A percentile compares a stretch with the other conserved stretches of the same genome.
Conservation (phyloP, 2,797 vertebrate species). For the Rousettus madagascariensis region DNA sequence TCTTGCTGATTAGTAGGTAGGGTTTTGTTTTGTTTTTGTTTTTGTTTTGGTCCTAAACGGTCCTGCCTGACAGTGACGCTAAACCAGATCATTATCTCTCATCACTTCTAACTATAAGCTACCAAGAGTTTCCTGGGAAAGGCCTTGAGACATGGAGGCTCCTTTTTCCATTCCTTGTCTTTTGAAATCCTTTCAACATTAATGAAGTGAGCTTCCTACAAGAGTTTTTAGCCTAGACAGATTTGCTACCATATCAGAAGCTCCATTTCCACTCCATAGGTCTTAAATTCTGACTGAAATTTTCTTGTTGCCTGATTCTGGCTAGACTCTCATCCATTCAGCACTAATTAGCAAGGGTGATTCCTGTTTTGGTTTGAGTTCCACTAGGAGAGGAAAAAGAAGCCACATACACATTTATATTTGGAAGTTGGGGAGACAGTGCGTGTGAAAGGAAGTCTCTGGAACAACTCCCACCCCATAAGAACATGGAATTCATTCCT, state of each 20-base stretch:
- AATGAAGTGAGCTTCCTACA: background rate
- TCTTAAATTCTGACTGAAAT: background rate
- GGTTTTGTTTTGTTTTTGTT: background rate
- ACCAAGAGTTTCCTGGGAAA: slow-evolving; percentile 19
- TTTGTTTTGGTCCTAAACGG: background rate
- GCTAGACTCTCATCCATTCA: background rate
- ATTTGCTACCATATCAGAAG: background rate
- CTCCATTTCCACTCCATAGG: background rate
- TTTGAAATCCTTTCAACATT: background rate
- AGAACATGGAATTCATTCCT: background rate
- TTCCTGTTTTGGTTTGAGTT: slow-evolving; percentile 32
- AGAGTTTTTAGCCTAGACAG: slow-evolving; percentile 14
- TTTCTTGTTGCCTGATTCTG: slow-evolving; percentile 21
- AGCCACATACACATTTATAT: background rate
- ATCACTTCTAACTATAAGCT: background rate
- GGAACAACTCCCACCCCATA: background rate
- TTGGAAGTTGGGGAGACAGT: background rate
- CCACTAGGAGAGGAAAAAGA: background rate
- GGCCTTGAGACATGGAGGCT: background rate
- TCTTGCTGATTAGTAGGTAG: background rate
- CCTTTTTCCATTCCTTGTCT: slow-evolving; percentile 26
- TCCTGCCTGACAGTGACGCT: background rate
- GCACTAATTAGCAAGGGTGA: background rate
- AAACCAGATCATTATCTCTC: background rate
- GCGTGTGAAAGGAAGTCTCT: background rate